Evolutionary conservation across 2,888 invertebrate genomes (phyloP).

Genomic region (Caenorhabditis zanzibari): DNA sequence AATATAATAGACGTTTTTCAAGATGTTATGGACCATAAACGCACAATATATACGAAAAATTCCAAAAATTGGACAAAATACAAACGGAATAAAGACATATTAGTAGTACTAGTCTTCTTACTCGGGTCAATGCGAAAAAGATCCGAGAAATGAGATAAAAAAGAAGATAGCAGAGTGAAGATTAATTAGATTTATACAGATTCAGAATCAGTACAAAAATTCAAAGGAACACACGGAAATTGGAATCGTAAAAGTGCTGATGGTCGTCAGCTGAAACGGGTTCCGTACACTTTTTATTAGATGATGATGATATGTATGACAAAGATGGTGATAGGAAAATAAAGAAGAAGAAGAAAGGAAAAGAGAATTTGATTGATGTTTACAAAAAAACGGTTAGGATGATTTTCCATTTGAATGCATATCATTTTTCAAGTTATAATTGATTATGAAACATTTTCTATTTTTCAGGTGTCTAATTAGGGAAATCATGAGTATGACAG

Average conservation of each 20-base stretch:
- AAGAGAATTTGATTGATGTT: conserved; percentile 34
- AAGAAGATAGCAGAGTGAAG: neutral
- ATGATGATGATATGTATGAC: conserved; percentile 40
- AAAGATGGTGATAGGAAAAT: conserved; percentile 24
- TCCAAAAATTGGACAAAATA: conserved; percentile 8
- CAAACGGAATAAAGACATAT: conserved; percentile 4
- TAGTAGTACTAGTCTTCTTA: conserved; percentile 16
- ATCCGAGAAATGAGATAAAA: conserved; percentile 39
- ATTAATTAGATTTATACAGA: neutral
- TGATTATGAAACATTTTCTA: conserved; percentile 11
- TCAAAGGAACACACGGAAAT: conserved; percentile 20
- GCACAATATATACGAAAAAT: no score
- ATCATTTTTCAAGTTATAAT: conserved; percentile 5
- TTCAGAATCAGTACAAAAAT: neutral
- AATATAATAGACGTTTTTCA: no score
- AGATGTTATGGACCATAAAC: no score
- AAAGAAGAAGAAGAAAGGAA: neutral
- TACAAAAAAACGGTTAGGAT: conserved; percentile 27
- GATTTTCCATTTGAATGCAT: conserved; percentile 29
- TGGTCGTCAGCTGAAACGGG: conserved; percentile 43
- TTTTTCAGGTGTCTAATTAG: neutral
- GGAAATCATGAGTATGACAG: no score
- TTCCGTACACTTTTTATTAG: conserved; percentile 49
- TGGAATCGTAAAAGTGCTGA: conserved; percentile 21
- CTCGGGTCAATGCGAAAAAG: conserved; percentile 12